Evolutionary conservation across 1,140 invertebrate species (phyloP), one percentile per base, ranked within the genome.

Genomic region (Nomia melanderi): DNA sequence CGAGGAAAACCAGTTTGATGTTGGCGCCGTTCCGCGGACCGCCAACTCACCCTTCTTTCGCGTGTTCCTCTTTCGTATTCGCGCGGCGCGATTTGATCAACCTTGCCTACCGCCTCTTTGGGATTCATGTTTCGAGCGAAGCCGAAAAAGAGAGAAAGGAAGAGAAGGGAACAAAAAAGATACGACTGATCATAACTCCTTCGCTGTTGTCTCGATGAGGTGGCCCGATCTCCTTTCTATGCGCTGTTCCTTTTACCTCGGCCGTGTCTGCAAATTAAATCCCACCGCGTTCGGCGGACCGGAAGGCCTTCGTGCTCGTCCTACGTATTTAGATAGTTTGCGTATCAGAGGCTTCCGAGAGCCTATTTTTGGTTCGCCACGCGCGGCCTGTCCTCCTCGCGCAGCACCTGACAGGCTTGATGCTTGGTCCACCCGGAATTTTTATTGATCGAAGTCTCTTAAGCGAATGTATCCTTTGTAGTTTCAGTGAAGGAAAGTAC

Each of bases 1-100:
- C 3, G 14, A 44, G 41, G 54, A 44, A 59, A 75, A 79, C 77
- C 77, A 75, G 77, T 79, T 78, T 65, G 17, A 72, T 20, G 57
- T 62, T 63, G 14, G 39, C 47, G 36, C 57, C 44, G 50, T 72
- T 53, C 50, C 20, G 9, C 31, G n/a, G n/a, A n/a, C n/a, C n/a
- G 25, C 3, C 29, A 41, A 27, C 71, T 66, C 63, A 65, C 72
- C 71, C 77, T 78, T 66, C 70, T 36, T 36, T 8, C n/a, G n/a
- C 3, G 53, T 20, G 39, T 66, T 31, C 50, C 41, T 67, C 63
- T 66, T 73, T 74, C 65, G 69, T 74, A 71, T 78, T 81, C 75
- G 54, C 56, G 47, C 5, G 44, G 12, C 60, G 65, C 60, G 59
- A 54, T 71, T 65, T 59, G 54, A 78, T 59, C 59, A 47, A 65